These are phyloP conservation scores for Mixornis gularis DNA, from an alignment of 2,113 vertebrate species.

Conservation along the genomic window DNA sequence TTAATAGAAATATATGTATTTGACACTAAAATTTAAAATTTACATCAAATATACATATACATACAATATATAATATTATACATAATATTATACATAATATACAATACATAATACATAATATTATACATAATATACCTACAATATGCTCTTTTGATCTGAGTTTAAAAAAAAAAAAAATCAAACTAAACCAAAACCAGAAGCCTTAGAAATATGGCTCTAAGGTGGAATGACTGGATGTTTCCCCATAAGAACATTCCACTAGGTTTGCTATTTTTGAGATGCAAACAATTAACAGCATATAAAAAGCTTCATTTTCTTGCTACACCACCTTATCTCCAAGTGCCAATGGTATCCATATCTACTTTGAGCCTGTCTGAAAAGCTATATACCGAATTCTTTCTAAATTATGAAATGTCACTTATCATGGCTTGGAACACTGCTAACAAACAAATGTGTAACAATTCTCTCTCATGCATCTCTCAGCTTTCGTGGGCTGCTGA, in stretches of 20 bases:
- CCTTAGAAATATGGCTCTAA: background rate
- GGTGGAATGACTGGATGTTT: background rate
- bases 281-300: background rate
- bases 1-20: background rate
- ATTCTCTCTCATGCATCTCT: background rate
- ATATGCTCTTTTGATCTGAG: background rate
- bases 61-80: too few species aligned
- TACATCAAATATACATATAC: background rate
- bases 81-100: too few species aligned
- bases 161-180: background rate
- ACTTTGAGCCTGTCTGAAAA: background rate
- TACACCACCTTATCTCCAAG: background rate
- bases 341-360: background rate
- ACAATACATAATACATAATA: too few species aligned
- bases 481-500: background rate
- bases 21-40: background rate
- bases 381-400: background rate
- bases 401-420: constrained; percentile 11
- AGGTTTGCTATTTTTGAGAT: background rate
- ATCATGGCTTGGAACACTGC: background rate
- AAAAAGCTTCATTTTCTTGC: background rate
- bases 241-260: background rate
- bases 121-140: too few species aligned
- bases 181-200: background rate
- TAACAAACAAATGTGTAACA: background rate